Conservation (phyloP, 2,888 invertebrate genomes). For the Cataglyphis altisquamis region DNA sequence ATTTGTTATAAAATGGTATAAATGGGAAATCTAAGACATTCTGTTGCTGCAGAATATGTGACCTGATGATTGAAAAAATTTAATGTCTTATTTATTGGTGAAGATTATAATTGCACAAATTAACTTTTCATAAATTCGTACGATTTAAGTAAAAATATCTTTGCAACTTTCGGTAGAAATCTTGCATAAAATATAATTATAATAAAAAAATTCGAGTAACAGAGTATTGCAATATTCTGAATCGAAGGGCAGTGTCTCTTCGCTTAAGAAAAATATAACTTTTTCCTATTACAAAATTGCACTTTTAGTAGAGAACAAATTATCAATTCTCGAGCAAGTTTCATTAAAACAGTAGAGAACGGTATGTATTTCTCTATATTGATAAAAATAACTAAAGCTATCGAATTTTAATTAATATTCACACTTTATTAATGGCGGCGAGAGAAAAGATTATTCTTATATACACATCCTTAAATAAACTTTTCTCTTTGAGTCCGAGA, state of each 20-base stretch:
- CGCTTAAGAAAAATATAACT: constrained; percentile 42
- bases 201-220: constrained; percentile 30
- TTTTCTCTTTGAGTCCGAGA: constrained; percentile 17
- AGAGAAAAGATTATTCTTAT: constrained; percentile 20
- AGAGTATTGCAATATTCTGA: constrained; percentile 29
- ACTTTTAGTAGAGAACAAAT: constrained; percentile 9
- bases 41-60: neutral
- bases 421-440: constrained; percentile 38
- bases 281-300: constrained; percentile 10
- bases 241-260: constrained; percentile 44
- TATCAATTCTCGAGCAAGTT: constrained; percentile 18
- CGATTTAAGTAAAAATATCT: constrained; percentile 25
- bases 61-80: neutral
- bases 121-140: constrained; percentile 10
- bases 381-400: constrained; percentile 25
- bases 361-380: neutral
- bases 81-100: neutral
- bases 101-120: constrained; percentile 12
- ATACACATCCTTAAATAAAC: constrained; percentile 35
- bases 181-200: neutral
- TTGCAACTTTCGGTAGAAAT: constrained; percentile 4
- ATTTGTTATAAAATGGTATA: neutral
- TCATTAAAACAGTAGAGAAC: constrained; percentile 29
- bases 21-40: constrained; percentile 15
- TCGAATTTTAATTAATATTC: constrained; percentile 28